Percentiles rank a stretch among this genome's conserved stretches.
These are phyloP conservation scores for Campylomormyrus tamandua DNA, from an alignment of 2,113 vertebrate genomes.

Conservation along the genomic window DNA sequence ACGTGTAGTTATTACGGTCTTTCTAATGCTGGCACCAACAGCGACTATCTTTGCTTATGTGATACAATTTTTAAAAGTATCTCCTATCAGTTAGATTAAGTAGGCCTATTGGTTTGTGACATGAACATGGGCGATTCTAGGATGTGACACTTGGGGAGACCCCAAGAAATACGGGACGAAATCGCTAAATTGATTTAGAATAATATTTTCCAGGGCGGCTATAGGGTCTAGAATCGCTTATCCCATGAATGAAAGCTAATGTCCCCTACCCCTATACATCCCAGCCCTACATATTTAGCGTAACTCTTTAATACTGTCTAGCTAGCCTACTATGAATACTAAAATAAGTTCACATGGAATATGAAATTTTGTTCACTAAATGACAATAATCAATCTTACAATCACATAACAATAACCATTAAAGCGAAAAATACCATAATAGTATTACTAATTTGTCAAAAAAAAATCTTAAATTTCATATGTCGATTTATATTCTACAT, in stretches of 20 bases:
- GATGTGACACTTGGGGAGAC: background rate
- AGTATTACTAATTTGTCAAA: background rate
- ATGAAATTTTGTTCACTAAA: background rate
- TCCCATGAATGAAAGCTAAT: background rate
- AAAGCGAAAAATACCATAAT: background rate
- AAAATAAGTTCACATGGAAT: background rate
- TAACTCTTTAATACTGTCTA: background rate
- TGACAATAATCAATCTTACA: background rate
- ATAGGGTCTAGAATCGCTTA: background rate
- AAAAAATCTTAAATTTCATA: background rate
- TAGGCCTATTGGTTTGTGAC: background rate
- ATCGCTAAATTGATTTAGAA: background rate
- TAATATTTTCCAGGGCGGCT: background rate
- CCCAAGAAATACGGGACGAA: background rate
- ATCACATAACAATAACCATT: background rate
- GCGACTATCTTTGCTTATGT: background rate
- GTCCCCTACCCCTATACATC: background rate
- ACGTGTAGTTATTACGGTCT: background rate
- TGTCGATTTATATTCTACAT: background rate
- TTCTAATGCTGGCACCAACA: background rate
- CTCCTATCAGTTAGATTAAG: background rate
- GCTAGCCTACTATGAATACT: background rate
- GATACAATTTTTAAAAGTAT: background rate
- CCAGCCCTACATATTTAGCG: background rate
- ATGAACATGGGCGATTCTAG: background rate